A percentile compares a stretch with the other conserved stretches of the same genome.
Evolutionary conservation across 2,113 vertebrate species (phyloP).

Genomic region (Carassius carassius): DNA sequence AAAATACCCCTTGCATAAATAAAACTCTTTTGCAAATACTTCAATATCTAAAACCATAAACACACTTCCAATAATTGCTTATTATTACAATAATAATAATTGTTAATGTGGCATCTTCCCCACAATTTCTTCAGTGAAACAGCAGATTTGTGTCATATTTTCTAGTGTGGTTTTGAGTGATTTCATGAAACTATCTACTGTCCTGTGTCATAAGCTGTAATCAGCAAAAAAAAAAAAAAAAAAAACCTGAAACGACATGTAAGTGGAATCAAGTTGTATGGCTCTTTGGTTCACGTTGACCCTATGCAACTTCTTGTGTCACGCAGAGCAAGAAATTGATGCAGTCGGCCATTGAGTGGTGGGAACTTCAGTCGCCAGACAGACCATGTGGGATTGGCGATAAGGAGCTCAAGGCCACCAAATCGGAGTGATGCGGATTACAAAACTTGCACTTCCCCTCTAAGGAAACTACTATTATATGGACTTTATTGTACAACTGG

Average conservation of each 20-base stretch:
- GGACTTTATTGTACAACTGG: conserved; percentile 37
- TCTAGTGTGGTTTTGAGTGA: neutral
- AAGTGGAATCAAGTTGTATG: neutral
- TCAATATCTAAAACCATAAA: neutral
- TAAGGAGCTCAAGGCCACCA: conserved; percentile 42
- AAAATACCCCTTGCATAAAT: neutral
- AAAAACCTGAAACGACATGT: neutral
- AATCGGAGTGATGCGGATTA: conserved; percentile 52
- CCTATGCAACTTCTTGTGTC: conserved; percentile 24
- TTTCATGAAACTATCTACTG: neutral
- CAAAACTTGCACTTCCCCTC: neutral
- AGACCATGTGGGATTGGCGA: conserved; percentile 46
- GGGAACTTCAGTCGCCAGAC: conserved; percentile 27
- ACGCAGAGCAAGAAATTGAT: conserved; percentile 45
- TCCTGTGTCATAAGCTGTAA: neutral
- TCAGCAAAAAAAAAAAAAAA: neutral
- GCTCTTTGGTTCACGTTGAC: conserved; percentile 12
- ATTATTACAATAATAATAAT: neutral
- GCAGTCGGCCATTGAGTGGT: conserved; percentile 30
- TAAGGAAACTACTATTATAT: conserved; percentile 28
- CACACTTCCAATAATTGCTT: neutral
- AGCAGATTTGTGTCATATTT: neutral
- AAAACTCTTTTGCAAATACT: neutral
- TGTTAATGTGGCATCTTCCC: neutral
- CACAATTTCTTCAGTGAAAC: neutral